Conservation (phyloP, 2,113 vertebrate species). For the Lasiurus cinereus region DNA sequence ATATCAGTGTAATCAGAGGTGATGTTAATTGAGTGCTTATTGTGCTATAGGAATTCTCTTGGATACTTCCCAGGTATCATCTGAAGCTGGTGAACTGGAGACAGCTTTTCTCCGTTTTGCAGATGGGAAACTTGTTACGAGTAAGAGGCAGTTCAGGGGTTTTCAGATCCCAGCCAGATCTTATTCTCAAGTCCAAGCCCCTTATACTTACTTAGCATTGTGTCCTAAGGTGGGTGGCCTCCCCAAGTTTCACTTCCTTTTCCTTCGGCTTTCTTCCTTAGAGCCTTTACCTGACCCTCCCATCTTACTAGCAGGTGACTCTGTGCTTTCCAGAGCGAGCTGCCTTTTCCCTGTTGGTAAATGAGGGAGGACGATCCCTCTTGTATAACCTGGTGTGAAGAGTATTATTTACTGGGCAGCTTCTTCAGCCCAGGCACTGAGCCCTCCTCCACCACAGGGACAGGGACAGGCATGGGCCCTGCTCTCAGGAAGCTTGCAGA, state of each 20-base stretch:
- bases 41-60: not conserved
- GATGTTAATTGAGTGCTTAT: not conserved
- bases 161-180: not conserved
- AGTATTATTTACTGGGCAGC: not conserved
- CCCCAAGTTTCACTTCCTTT: not conserved
- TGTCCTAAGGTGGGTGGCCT: not conserved
- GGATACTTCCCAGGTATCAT: not conserved
- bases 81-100: not conserved
- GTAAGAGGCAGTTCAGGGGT: not conserved
- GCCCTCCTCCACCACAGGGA: not conserved
- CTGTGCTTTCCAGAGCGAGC: not conserved
- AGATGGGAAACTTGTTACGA: not conserved
- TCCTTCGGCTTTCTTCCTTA: not conserved
- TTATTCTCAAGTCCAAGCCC: not conserved
- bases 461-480: not conserved
- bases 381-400: not conserved
- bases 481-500: not conserved
- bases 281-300: not conserved
- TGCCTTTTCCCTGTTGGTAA: not conserved
- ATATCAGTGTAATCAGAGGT: not conserved
- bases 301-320: not conserved
- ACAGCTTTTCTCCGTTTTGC: not conserved
- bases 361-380: not conserved
- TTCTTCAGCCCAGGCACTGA: not conserved
- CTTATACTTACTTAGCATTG: not conserved